A percentile compares a stretch with the other conserved stretches of the same genome.
Evolutionary conservation across 2,888 invertebrate genomes (phyloP).

Genomic region (Hydropsyche betteni): DNA sequence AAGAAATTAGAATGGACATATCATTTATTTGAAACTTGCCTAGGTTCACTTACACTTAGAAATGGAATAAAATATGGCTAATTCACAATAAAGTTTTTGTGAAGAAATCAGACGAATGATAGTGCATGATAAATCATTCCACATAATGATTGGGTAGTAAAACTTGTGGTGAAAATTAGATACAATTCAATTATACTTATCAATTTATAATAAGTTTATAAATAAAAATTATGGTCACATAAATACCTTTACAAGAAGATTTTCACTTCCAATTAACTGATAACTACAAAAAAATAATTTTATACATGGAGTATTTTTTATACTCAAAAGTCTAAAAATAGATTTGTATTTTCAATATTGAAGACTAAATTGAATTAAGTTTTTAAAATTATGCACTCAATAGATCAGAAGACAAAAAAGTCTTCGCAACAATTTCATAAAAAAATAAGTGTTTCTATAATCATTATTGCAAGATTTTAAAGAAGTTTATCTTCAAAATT

Average conservation of each 20-base stretch:
- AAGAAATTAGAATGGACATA: constrained; percentile 46
- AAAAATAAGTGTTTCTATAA: too few relatives aligned
- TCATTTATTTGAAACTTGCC: constrained; percentile 40
- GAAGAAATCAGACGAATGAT: constrained; percentile 22
- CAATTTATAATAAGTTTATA: constrained; percentile 11
- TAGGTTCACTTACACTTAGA: constrained; percentile 28
- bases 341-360: too few relatives aligned
- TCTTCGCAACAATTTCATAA: too few relatives aligned
- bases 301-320: constrained; percentile 28
- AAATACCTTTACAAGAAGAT: constrained; percentile 38
- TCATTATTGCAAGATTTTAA: too few relatives aligned
- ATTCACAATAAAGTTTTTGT: constrained; percentile 23
- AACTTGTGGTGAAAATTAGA: background rate
- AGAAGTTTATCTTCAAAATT: too few relatives aligned
- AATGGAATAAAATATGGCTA: constrained; percentile 27
- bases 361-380: too few relatives aligned
- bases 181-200: constrained; percentile 12
- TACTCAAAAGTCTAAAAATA: background rate
- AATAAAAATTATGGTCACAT: constrained; percentile 16
- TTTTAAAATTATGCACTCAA: too few relatives aligned
- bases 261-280: constrained; percentile 28
- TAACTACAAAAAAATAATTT: constrained; percentile 24
- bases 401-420: too few relatives aligned
- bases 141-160: constrained; percentile 16
- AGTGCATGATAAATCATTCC: constrained; percentile 24